Evolutionary conservation across 2,113 vertebrate genomes (phyloP), one percentile per base, ranked within the genome.

Genomic region (Salvelinus sp.): DNA sequence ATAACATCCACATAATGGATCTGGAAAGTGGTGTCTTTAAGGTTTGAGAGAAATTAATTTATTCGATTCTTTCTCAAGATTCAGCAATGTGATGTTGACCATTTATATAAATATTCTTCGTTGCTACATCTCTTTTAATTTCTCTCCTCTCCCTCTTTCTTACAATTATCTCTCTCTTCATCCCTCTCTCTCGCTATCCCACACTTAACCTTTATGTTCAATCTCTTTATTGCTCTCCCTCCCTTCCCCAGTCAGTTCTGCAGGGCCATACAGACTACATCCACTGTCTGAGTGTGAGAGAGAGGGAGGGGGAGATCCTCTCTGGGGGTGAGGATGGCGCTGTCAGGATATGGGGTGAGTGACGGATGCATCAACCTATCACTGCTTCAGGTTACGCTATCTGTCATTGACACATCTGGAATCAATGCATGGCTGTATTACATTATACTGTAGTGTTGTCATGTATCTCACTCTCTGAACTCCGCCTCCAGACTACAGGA

Each of bases 311-410:
- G 0, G 95, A 96, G 89, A 91, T 95, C 28, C 90, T 96, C 20
- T 97, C 95, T 0, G 96, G 96, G 0, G 90, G 94, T 0, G 96
- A 96, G 79, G 96, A 97, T 1, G 96, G 96, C 3, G 88, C 94
- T 0, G 95, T 97, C 64, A 89, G 95, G 77, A 93, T 96, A 20
- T 97, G 96, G 96, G 96, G 93, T 94, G 76, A 92, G 91, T 79
- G 9, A 38, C 10, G 2, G 6, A 6, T 20, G 3, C 25, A 23
- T 23, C 9, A 33, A 25, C 65, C 48, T 44, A 47, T 27, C 12
- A 16, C 28, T 7, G 27, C 27, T 10, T 66, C 47, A 66, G 64
- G 64, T 28, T 67, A 4, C 12, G 3, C 65, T 48, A 10, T 48
- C 47, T 13, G 47, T 48, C 1, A 48, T 28, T 30, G 14, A 23